phyloP scores from a whole-genome alignment of 2,797 vertebrate species.

The Schizothorax lantsangensis region DNA sequence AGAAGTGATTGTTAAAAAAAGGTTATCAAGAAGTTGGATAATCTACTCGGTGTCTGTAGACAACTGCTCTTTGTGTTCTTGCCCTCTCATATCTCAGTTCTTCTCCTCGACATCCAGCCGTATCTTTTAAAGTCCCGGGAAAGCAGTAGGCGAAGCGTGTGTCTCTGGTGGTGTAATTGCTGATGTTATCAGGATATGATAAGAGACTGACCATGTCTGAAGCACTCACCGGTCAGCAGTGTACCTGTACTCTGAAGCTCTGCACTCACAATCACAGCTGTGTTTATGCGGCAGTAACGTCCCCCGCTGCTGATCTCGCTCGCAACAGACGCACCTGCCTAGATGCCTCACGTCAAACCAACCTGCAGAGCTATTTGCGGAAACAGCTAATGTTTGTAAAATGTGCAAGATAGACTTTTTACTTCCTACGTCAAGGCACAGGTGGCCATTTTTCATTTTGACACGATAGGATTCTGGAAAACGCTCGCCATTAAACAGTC shows the following conservation, averaged over 20 bases:
- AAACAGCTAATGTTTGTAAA: slow-evolving; percentile 58
- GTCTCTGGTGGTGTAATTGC: slow-evolving; percentile 72
- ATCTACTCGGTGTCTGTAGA: neutral
- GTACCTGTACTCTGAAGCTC: neutral
- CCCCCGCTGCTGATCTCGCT: neutral
- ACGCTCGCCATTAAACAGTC: slow-evolving; percentile 51
- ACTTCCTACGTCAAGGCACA: slow-evolving; percentile 32
- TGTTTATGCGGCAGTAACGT: slow-evolving; percentile 15
- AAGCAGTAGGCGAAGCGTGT: slow-evolving; percentile 42
- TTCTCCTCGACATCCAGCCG: neutral
- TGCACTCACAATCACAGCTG: neutral
- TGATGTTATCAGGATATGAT: slow-evolving; percentile 72
- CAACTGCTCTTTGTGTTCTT: neutral
- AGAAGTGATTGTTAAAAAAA: neutral
- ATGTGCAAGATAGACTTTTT: slow-evolving; percentile 56
- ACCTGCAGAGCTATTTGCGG: slow-evolving; percentile 61
- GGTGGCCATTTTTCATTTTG: slow-evolving; percentile 42
- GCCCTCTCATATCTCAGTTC: neutral
- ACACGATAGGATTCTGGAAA: slow-evolving; percentile 52
- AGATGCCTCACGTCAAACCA: neutral
- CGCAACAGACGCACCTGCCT: slow-evolving; percentile 41
- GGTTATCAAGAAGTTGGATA: neutral
- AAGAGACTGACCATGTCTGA: slow-evolving; percentile 59
- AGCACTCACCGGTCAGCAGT: slow-evolving; percentile 56
- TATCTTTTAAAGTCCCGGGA: neutral